Conservation (phyloP, 1,140 invertebrate genomes). For the Formica selysi region DNA sequence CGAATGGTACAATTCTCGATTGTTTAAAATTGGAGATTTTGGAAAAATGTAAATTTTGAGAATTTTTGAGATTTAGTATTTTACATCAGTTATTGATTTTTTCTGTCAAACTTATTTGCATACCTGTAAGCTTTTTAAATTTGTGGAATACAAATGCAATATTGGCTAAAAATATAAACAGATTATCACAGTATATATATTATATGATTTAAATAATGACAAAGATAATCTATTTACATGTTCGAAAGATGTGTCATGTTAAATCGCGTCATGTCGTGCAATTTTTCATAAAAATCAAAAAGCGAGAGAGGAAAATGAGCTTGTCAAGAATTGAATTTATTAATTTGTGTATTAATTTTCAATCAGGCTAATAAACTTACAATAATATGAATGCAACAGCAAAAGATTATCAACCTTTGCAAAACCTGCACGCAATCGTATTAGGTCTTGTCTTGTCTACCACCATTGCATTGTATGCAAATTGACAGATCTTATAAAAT, state of each 20-base stretch:
- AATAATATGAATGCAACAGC: slow-evolving; percentile 32
- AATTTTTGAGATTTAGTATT: background rate
- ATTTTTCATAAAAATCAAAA: slow-evolving; percentile 53
- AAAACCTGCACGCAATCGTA: slow-evolving; percentile 31
- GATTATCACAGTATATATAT: background rate
- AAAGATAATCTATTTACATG: too few species aligned
- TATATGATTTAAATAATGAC: background rate
- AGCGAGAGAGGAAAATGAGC: slow-evolving; percentile 33
- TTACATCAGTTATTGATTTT: background rate
- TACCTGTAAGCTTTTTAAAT: background rate
- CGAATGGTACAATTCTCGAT: background rate
- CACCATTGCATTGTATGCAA: slow-evolving; percentile 70
- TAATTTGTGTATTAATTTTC: slow-evolving; percentile 76
- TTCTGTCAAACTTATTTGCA: background rate
- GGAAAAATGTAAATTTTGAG: background rate
- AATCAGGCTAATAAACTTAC: slow-evolving; percentile 76
- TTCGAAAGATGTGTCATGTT: too few species aligned
- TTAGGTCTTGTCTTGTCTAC: background rate
- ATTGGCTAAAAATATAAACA: background rate
- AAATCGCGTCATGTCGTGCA: background rate
- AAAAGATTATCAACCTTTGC: slow-evolving; percentile 35
- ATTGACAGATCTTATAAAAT: slow-evolving; percentile 57
- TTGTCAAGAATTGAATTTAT: slow-evolving; percentile 65
- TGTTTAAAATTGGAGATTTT: background rate
- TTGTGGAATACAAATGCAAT: background rate